Percentiles rank a stretch among this genome's conserved stretches.
Conservation (phyloP, 1,140 invertebrate genomes). For the Scylla paramamosain region DNA sequence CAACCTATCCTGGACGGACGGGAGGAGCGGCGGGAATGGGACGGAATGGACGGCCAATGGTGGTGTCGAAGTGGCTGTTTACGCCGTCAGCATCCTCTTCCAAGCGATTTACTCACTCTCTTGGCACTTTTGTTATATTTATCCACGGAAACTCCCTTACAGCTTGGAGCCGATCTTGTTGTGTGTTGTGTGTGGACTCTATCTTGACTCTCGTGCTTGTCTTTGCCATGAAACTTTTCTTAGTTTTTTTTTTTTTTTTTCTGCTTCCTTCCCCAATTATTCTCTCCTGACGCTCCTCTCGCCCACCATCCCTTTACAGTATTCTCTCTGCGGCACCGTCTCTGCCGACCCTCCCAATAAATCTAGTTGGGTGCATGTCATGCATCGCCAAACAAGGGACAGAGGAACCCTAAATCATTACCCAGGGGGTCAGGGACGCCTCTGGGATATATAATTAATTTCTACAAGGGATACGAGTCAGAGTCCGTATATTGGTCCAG, state of each 20-base stretch:
- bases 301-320: background rate
- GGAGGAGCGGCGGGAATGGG: background rate
- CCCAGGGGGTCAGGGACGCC: background rate
- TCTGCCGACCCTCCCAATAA: conserved; percentile 36
- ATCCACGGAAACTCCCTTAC: background rate
- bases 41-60: background rate
- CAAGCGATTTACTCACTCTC: background rate
- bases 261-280: background rate
- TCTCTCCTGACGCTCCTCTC: background rate
- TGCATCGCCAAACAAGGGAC: conserved; percentile 48
- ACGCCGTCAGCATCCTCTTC: background rate
- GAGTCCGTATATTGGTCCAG: background rate
- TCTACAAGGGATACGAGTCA: background rate
- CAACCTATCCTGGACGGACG: background rate
- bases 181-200: background rate
- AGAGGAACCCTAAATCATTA: conserved; percentile 49
- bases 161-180: background rate
- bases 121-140: conserved; percentile 2
- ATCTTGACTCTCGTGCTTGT: background rate
- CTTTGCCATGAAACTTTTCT: background rate
- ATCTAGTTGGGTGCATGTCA: conserved; percentile 30
- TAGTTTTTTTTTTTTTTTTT: background rate
- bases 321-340: background rate
- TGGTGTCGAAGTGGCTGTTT: background rate
- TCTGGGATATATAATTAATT: conserved; percentile 37